Conservation (phyloP, 1,140 invertebrate species). For the Calephelis virginiensis region DNA sequence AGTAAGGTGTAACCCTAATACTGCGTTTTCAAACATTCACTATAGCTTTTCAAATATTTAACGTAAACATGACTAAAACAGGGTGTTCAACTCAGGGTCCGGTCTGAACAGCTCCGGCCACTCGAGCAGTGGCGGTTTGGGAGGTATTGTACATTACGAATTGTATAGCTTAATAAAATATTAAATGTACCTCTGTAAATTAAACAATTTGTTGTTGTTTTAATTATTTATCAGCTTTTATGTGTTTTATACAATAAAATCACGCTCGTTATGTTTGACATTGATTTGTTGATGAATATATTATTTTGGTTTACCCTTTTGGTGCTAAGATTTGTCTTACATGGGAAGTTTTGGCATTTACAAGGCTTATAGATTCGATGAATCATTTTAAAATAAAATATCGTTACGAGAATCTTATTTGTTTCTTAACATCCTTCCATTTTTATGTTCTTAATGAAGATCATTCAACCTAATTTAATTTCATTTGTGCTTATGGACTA, state of each 20-base stretch:
- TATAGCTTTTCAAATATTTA: neutral
- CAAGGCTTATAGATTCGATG: neutral
- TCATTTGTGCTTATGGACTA: no score
- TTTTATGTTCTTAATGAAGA: no score
- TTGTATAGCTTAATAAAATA: constrained; percentile 26
- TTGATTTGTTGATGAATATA: constrained; percentile 12
- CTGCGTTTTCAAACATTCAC: neutral
- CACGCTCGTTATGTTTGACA: constrained; percentile 17
- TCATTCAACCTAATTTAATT: no score
- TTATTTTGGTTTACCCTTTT: constrained; percentile 6
- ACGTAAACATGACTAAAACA: neutral
- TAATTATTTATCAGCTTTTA: constrained; percentile 26
- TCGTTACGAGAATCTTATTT: no score
- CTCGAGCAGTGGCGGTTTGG: neutral
- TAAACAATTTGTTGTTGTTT: constrained; percentile 48
- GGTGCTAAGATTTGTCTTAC: constrained; percentile 16
- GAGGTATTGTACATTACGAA: constrained; percentile 25
- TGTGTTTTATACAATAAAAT: constrained; percentile 10
- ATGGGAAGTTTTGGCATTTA: constrained; percentile 5
- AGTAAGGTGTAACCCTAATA: no score
- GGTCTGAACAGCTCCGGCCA: neutral
- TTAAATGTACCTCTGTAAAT: constrained; percentile 38
- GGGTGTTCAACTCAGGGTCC: neutral
- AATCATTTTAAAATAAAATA: neutral
- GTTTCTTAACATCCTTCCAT: no score